Percentiles rank a stretch among this genome's conserved stretches.
These are phyloP conservation scores for Butorides virescens DNA, from an alignment of 2,113 vertebrate species.

Conservation along the genomic window DNA sequence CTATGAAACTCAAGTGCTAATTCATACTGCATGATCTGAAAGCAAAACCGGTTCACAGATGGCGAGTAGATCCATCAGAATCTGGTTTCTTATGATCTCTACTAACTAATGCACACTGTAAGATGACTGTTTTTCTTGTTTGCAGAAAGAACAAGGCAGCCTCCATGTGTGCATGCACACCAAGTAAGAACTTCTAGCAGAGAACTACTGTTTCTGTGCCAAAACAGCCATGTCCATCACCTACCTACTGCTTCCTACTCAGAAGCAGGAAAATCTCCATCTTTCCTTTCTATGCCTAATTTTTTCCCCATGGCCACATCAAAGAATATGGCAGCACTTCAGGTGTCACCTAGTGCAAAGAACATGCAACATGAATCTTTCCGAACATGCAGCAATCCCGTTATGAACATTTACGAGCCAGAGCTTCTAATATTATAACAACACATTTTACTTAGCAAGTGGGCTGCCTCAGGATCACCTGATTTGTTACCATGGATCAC, in stretches of 20 bases:
- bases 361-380: neutral
- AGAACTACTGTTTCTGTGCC: neutral
- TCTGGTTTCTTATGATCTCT: neutral
- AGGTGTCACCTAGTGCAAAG: neutral
- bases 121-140: neutral
- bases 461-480: neutral
- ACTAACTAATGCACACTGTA: neutral
- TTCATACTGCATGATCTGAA: neutral
- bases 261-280: neutral
- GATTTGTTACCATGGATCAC: neutral
- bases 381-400: neutral
- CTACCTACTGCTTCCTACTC: neutral
- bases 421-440: neutral
- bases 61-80: neutral
- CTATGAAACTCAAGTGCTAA: neutral
- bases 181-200: neutral
- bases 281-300: neutral
- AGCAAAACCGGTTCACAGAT: neutral
- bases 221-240: neutral
- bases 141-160: neutral
- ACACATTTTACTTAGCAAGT: neutral
- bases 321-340: neutral
- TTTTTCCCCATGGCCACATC: neutral
- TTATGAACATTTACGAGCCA: neutral
- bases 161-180: neutral